Base-by-base conservation (phyloP, 2,113 vertebrate genomes). In the Notarius quadriscutis region DNA sequence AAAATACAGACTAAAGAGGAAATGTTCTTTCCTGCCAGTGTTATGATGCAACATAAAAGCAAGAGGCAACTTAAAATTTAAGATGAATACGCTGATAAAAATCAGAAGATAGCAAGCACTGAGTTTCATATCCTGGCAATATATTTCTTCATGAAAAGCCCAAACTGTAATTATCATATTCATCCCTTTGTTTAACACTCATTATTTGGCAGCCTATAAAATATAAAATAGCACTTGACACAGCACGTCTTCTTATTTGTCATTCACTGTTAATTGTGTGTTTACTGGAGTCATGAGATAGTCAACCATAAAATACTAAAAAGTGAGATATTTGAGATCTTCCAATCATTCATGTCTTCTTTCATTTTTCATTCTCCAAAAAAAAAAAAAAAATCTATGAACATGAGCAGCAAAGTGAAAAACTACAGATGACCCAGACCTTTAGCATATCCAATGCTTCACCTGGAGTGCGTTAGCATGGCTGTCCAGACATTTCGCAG, bases 391-490 rank as follows among this genome's bases (percentile, higher is more conserved):
- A 62, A 18, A 7, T 62, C 6, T 8, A 62, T 20, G 2, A 62
- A 62, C 22, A 62, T 62, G 5, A 62, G 60, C 27, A 3, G 27
- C 9, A 71, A 72, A 72, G 18, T 75, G 41, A 1, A 2, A 50
- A 50, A 10, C 17, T 48, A 3, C 5, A 50, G 11, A 75, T 50
- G 65, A 27, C 18, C 22, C 60, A 63, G 18, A 25, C 5, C 72
- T 75, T 25, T 10, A 50, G 51, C 9, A 7, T 20, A 34, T 30
- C 27, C 77, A 48, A 18, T 55, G 51, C 57, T 30, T 86, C 30
- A 98, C 98, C 94, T 97, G 95, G 50, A 99, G 95, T 1, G 95
- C 91, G 22, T 92, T 91, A 0, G 95, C 94, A 0, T 95, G 95
- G 87, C 93, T 96, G 90, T 91, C 94, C 85, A 98, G 92, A 65